phyloP scores from a whole-genome alignment of 1,140 invertebrate genomes.

The Orius insidiosus region DNA sequence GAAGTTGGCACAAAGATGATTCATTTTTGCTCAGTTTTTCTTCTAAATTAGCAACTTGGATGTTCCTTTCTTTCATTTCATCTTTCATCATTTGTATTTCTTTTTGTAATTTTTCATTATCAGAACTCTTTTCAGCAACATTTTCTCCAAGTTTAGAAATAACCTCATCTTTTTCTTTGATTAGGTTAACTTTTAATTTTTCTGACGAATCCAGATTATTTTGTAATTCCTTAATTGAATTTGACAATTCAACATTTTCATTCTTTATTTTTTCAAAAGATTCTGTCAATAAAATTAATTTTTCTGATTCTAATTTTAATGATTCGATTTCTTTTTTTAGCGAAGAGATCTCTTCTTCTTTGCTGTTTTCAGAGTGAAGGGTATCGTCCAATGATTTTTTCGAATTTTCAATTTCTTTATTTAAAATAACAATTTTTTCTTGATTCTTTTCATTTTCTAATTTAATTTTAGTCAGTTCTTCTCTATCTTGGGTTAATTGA shows the following conservation, averaged over 20 bases:
- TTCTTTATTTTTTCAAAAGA: constrained; percentile 21
- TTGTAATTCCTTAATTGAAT: too few relatives aligned
- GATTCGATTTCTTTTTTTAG: background rate
- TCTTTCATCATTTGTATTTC: constrained; percentile 27
- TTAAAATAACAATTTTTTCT: constrained; percentile 24
- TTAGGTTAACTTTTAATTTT: background rate
- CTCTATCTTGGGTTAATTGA: constrained; percentile 1
- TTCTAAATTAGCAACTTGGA: background rate
- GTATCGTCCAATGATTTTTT: background rate
- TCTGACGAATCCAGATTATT: background rate
- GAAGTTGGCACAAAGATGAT: background rate
- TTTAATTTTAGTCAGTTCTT: constrained; percentile 24
- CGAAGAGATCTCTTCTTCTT: background rate
- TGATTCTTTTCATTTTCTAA: constrained; percentile 25
- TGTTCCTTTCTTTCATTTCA: background rate
- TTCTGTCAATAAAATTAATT: constrained; percentile 28
- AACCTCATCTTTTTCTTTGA: too few relatives aligned
- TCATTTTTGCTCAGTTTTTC: constrained; percentile 1
- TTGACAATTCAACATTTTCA: too few relatives aligned
- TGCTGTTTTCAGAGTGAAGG: background rate
- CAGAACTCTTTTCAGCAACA: constrained; percentile 11
- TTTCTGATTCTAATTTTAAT: constrained; percentile 22
- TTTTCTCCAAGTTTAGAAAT: too few relatives aligned
- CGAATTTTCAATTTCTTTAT: constrained; percentile 3
- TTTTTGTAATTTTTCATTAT: constrained; percentile 30